Base-by-base conservation (phyloP, 1,140 invertebrate genomes). In the Leptestheria dahalacensis region DNA sequence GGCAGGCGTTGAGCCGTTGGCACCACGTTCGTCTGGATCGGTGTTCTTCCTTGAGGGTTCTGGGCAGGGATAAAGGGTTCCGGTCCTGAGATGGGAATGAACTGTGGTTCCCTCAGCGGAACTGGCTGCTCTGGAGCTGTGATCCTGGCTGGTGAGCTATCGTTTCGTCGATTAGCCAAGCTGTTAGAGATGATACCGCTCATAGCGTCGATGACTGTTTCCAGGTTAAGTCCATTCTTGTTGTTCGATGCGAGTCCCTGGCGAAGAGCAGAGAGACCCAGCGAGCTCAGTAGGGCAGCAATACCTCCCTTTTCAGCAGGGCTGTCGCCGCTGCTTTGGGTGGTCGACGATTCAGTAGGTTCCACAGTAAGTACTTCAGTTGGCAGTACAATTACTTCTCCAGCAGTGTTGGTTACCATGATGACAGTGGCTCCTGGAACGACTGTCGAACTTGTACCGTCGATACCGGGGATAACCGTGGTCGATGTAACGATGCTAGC, bases 181-280 rank as follows among this genome's bases (percentile, higher is more conserved):
- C 65, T 67, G 46, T 61, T 64, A 41, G 66, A 68, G 57, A 71
- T 62, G 48, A 68, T 62, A 3, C 69, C 68, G n/a, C 66, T 68
- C 55, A 70, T 63, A 9, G 66, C 66, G 23, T 64, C 65, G 25
- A 69, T 60, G 52, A 70, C 56, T 18, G 69, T 67, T 11, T 64
- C 66, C 15, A 68, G 60, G 50, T 68, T 67, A 1, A 62, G 46
- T 26, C 61, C 61, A 28, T 55, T 55, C 9, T 28, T 23, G 15
- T 23, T 49, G 41, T 58, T 58, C 28, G 33, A 48, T 51, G 55
- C 56, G 3, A 62, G 51, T n/a, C 61, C 50, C 51, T 62, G 61
- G 23, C 53, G 33, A 26, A 67, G 58, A 2, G 64, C 61, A 10
- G 62, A 63, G 33, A 65, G 66, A 48, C 66, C 65, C 2, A 67